Conservation (phyloP, 1,140 invertebrate species). For the Cyclina sinensis region DNA sequence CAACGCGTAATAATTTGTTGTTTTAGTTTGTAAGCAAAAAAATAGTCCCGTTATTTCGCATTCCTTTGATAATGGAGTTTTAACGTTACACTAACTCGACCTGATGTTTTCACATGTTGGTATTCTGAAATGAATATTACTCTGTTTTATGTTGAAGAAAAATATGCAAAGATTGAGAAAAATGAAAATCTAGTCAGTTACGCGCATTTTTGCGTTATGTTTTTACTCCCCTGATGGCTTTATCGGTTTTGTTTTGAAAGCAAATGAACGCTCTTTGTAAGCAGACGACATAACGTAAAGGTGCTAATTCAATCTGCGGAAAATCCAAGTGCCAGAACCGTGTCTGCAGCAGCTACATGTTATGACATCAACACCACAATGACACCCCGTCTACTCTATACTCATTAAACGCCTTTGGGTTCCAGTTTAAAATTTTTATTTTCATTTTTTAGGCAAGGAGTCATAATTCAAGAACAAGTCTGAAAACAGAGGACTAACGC, state of each 20-base stretch:
- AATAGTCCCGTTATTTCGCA: slow-evolving; percentile 44
- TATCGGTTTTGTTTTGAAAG: slow-evolving; percentile 67
- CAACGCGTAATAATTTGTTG: slow-evolving; percentile 42
- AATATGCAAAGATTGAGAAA: slow-evolving; percentile 65
- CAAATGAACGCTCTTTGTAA: slow-evolving; percentile 28
- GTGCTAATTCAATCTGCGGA: slow-evolving; percentile 22
- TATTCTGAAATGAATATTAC: slow-evolving; percentile 67
- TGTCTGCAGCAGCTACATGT: neutral
- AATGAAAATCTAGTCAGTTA: slow-evolving; percentile 64
- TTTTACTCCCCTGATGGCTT: slow-evolving; percentile 63
- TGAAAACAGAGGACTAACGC: too few species aligned
- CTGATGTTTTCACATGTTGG: slow-evolving; percentile 64
- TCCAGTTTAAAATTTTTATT: too few species aligned
- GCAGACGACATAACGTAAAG: slow-evolving; percentile 1
- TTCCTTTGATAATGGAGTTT: slow-evolving; percentile 67
- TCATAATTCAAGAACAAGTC: too few species aligned
- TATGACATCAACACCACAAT: slow-evolving; percentile 31
- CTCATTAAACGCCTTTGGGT: neutral
- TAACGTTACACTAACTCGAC: slow-evolving; percentile 68
- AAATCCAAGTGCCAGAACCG: slow-evolving; percentile 14
- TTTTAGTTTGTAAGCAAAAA: slow-evolving; percentile 40
- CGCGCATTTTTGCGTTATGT: slow-evolving; percentile 64
- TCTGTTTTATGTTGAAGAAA: slow-evolving; percentile 59
- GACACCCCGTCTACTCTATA: neutral
- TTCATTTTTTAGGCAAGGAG: too few species aligned